Base-by-base conservation (phyloP, 1,140 invertebrate species). In the Notospermus geniculatus region DNA sequence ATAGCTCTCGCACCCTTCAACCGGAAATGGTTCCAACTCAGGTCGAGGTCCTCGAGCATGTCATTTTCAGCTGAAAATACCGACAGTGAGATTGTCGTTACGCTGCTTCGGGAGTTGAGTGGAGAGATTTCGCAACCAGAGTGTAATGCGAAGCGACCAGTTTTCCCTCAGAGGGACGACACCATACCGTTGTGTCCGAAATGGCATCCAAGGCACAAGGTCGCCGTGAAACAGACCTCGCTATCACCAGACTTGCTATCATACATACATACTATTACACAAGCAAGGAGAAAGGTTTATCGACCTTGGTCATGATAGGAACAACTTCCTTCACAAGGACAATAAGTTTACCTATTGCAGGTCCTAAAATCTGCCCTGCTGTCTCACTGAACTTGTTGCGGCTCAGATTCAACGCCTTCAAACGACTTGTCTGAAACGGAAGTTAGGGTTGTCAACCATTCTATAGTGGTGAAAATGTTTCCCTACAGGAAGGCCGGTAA, bases 1-100 rank as follows among this genome's bases (percentile, higher is more conserved):
- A 71, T 29, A 23, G 39, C 55, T 2, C 57, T 17, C 2, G 72
- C 75, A 15, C 75, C 77, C 23, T 66, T 66, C 27, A 64, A 54
- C 59, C 74, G 55, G 60, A 80, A 75, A 43, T 76, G 69, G 59
- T 79, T 79, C 77, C 78, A 80, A 57, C 78, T 79, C 7, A 79
- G 59, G 63, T 78, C 64, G n/a, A 80, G 54, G 32, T 71, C 66
- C 53, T 73, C 61, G 4, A 80, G 39, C 36, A 53, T 62, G 19
- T 57, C 53, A 54, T 77, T 78, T 65, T 74, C 71, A 53, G 71
- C 69, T 72, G 59, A 19, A 61, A 62, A 57, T 54, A 17, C 19
- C 50, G 46, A 17, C 1, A 2, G 32, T 1, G 36, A 19, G 1
- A 5, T 2, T 43, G 17, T 19, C 39, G 32, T 54, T 54, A 29